phyloP scores from a whole-genome alignment of 1,140 invertebrate species.

The Drosophila virilis region DNA sequence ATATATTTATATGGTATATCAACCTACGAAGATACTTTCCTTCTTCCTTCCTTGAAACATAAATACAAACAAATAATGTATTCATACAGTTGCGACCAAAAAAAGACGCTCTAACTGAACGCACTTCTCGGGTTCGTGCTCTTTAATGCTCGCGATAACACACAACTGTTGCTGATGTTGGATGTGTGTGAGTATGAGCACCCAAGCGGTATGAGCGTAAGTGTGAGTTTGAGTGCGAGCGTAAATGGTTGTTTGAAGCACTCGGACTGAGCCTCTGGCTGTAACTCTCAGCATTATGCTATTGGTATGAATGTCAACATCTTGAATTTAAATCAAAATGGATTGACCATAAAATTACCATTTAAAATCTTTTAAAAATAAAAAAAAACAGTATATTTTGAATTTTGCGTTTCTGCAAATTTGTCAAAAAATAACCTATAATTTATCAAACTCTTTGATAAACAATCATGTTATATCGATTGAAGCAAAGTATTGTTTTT shows the following conservation, averaged over 20 bases:
- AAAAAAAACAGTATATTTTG: too few relatives aligned
- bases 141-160: slow-evolving; percentile 26
- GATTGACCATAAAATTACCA: too few relatives aligned
- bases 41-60: too few relatives aligned
- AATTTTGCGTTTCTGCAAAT: too few relatives aligned
- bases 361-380: too few relatives aligned
- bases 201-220: not conserved
- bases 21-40: too few relatives aligned
- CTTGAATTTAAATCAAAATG: not conserved
- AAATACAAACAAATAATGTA: too few relatives aligned
- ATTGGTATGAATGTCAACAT: slow-evolving; percentile 65
- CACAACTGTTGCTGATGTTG: slow-evolving; percentile 3
- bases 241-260: not conserved
- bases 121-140: slow-evolving; percentile 18
- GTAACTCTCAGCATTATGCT: slow-evolving; percentile 28
- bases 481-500: too few relatives aligned
- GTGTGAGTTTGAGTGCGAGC: slow-evolving; percentile 5
- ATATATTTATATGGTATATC: too few relatives aligned
- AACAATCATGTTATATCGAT: too few relatives aligned
- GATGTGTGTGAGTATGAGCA: not conserved
- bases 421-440: too few relatives aligned
- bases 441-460: too few relatives aligned
- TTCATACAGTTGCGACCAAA: not conserved
- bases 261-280: not conserved
- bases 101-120: not conserved